Conservation (phyloP, 2,888 invertebrate species). For the Hylaea fasciaria region DNA sequence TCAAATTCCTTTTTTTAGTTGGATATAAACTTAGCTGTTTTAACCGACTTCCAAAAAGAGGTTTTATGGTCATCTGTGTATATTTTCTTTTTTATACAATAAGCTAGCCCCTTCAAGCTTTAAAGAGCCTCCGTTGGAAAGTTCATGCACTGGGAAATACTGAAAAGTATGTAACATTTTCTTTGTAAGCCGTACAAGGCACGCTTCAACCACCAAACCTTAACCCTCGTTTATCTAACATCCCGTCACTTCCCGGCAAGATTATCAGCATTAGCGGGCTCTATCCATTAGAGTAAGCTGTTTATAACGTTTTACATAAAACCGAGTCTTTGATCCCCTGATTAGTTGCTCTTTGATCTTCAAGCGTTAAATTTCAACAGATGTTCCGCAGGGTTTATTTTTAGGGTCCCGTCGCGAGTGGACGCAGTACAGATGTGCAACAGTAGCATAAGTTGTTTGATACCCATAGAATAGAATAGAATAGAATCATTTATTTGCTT, state of each 20-base stretch:
- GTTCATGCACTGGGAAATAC: too few species aligned
- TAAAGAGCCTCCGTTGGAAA: too few species aligned
- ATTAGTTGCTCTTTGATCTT: conserved; percentile 52
- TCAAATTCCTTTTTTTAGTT: too few species aligned
- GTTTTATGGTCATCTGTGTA: too few species aligned
- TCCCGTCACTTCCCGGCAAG: conserved; percentile 22
- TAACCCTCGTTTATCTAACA: conserved; percentile 13
- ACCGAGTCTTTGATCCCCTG: conserved; percentile 52
- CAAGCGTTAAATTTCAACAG: conserved; percentile 49
- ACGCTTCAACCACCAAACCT: neutral
- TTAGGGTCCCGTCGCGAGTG: conserved; percentile 25
- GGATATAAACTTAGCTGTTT: too few species aligned
- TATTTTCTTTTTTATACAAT: too few species aligned
- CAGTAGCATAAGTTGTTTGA: conserved; percentile 11
- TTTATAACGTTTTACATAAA: conserved; percentile 42
- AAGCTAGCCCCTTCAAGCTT: too few species aligned
- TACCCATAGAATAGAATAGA: too few species aligned
- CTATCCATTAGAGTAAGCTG: conserved; percentile 38
- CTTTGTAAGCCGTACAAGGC: neutral
- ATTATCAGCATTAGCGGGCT: conserved; percentile 25
- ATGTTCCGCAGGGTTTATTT: conserved; percentile 39
- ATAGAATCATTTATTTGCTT: too few species aligned
- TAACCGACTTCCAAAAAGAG: too few species aligned
- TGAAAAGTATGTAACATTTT: too few species aligned
- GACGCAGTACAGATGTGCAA: neutral